Conservation (phyloP, 2,888 invertebrate genomes). For the Drosophila peninsularis region DNA sequence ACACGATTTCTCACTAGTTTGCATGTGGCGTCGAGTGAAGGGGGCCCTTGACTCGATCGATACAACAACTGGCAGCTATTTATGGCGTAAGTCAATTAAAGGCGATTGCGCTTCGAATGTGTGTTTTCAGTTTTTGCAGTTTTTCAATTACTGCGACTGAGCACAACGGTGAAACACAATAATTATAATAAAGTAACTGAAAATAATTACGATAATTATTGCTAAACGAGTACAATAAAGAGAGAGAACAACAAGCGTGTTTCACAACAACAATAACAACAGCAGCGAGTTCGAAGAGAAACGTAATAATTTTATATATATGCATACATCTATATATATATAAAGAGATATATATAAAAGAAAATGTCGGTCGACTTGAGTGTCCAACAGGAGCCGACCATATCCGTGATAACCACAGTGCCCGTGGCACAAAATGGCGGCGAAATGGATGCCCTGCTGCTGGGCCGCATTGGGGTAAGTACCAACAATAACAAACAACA, state of each 20-base stretch:
- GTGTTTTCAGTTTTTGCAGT: conserved; percentile 12
- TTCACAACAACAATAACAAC: conserved; percentile 11
- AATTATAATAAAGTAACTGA: conserved; percentile 14
- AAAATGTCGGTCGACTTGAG: conserved; percentile 83
- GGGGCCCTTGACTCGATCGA: conserved; percentile 4
- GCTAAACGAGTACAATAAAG: conserved; percentile 28
- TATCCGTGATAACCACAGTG: conserved; percentile 83
- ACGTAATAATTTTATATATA: background rate
- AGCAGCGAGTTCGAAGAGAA: background rate
- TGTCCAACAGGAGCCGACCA: conserved; percentile 81
- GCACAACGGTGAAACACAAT: conserved; percentile 37
- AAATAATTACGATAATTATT: conserved; percentile 29
- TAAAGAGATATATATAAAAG: conserved; percentile 31
- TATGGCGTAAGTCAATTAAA: conserved; percentile 5
- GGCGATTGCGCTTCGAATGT: background rate
- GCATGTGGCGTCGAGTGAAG: background rate
- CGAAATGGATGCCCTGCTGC: conserved; percentile 92
- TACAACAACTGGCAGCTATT: background rate
- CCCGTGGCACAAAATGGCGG: conserved; percentile 86
- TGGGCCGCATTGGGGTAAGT: conserved; percentile 92
- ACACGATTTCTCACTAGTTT: background rate
- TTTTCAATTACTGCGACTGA: conserved; percentile 33
- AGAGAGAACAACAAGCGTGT: background rate
- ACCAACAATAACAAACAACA: conserved; percentile 10
- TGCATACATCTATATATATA: background rate